phyloP scores from a whole-genome alignment of 1,140 invertebrate species.

The Drosophila hydei region DNA sequence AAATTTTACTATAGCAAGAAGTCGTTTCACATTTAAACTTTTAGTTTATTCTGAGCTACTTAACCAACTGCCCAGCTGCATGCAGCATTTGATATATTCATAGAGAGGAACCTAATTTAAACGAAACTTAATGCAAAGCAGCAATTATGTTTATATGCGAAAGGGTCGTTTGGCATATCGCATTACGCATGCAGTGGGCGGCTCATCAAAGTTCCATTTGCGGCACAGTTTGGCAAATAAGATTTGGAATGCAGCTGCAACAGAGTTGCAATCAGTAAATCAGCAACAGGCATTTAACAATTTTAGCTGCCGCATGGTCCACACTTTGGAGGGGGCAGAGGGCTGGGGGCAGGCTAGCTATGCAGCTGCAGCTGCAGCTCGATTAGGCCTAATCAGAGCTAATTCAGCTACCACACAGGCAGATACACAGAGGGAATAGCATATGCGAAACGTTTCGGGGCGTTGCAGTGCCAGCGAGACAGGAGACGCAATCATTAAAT shows the following conservation, averaged over 20 bases:
- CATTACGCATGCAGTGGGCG: constrained; percentile 5
- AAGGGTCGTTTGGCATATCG: not conserved
- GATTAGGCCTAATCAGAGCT: constrained; percentile 70
- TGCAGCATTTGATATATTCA: too few relatives aligned
- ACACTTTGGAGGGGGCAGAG: too few relatives aligned
- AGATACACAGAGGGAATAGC: constrained; percentile 53
- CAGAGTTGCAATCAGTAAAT: constrained; percentile 7
- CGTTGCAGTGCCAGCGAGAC: constrained; percentile 39
- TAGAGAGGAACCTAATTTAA: too few relatives aligned
- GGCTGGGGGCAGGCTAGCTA: too few relatives aligned
- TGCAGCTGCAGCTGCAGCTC: constrained; percentile 56
- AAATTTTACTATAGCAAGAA: too few relatives aligned
- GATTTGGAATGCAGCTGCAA: constrained; percentile 17
- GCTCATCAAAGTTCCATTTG: constrained; percentile 11
- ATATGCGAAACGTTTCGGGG: constrained; percentile 40
- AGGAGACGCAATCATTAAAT: constrained; percentile 68
- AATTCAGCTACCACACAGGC: constrained; percentile 59
- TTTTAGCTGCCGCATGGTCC: constrained; percentile 3
- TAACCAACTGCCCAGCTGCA: too few relatives aligned
- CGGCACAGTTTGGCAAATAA: constrained; percentile 38
- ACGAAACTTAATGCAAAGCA: not conserved
- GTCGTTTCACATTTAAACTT: too few relatives aligned
- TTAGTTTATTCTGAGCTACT: too few relatives aligned
- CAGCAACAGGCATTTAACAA: constrained; percentile 37
- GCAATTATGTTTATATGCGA: not conserved